A percentile compares a stretch with the other conserved stretches of the same genome.
phyloP scores from a whole-genome alignment of 1,140 invertebrate species.

The Andrena cerasifolii region DNA sequence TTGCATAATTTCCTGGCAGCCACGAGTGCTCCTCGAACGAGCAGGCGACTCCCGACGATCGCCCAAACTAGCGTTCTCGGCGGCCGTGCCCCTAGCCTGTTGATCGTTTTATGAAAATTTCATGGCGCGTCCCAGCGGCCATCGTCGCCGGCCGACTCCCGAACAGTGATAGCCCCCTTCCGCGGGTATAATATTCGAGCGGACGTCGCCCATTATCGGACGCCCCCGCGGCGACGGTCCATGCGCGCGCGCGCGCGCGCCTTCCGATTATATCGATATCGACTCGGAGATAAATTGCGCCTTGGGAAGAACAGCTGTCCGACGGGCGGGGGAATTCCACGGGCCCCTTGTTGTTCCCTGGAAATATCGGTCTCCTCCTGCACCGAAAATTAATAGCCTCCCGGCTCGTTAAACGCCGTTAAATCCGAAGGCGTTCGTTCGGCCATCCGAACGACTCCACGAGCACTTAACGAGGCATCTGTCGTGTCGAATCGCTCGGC shows the following conservation, averaged over 20 bases:
- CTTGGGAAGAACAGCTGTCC: conserved; percentile 50
- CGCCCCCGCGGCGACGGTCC: background rate
- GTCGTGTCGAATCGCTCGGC: conserved; percentile 14
- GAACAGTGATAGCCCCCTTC: background rate
- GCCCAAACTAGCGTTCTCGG: conserved; percentile 7
- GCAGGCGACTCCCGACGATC: background rate
- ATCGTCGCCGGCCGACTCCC: background rate
- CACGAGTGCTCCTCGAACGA: background rate
- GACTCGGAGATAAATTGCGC: conserved; percentile 18
- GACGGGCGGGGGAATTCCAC: conserved; percentile 31
- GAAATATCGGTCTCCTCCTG: conserved; percentile 32
- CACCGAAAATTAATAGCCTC: conserved; percentile 39
- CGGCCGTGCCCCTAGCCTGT: conserved; percentile 20
- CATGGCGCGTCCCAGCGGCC: conserved; percentile 1
- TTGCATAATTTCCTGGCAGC: conserved; percentile 58
- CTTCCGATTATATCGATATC: conserved; percentile 50
- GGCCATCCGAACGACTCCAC: background rate
- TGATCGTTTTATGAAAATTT: conserved; percentile 59
- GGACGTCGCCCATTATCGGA: background rate
- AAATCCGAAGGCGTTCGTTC: conserved; percentile 44
- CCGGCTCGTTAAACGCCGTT: conserved; percentile 57
- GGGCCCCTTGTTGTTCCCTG: background rate
- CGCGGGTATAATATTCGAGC: conserved; percentile 10
- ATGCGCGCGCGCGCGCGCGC: background rate
- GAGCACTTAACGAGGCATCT: conserved; percentile 34